These are phyloP conservation scores for Lates calcarifer DNA, from an alignment of 2,113 vertebrate species.

Conservation along the genomic window DNA sequence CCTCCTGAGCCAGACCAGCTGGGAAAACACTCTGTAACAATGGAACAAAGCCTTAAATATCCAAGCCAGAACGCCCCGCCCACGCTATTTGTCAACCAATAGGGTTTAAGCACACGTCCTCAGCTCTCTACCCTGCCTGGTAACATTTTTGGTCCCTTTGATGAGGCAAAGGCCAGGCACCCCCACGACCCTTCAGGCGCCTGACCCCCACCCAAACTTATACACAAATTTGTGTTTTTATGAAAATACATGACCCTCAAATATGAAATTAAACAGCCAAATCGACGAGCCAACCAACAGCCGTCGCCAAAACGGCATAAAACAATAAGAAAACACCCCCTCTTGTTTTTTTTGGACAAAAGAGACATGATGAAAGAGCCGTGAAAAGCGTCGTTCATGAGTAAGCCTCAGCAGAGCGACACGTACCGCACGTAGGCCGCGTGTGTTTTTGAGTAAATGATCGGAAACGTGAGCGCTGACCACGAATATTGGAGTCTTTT, in stretches of 20 bases:
- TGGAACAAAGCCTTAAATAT: conserved; percentile 78
- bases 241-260: not conserved
- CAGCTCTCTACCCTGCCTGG: conserved; percentile 87
- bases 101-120: conserved; percentile 86
- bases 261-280: not conserved
- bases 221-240: not conserved
- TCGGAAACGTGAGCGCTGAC: not conserved
- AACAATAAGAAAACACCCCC: not conserved
- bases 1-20: conserved; percentile 56
- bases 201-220: not conserved
- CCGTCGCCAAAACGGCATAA: too few species aligned
- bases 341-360: not conserved
- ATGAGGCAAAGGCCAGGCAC: conserved; percentile 16
- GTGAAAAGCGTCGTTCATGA: not conserved
- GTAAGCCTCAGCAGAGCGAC: not conserved
- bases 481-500: not conserved
- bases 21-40: conserved; percentile 66
- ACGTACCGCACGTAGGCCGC: conserved; percentile 60
- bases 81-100: conserved; percentile 83
- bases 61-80: conserved; percentile 27
- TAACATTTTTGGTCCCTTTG: conserved; percentile 72
- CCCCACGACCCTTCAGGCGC: not conserved
- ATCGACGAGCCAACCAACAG: not conserved
- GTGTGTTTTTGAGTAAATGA: not conserved
- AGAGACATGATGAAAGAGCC: conserved; percentile 14